Conservation (phyloP, 2,888 invertebrate species). For the Cantharis lateralis region DNA sequence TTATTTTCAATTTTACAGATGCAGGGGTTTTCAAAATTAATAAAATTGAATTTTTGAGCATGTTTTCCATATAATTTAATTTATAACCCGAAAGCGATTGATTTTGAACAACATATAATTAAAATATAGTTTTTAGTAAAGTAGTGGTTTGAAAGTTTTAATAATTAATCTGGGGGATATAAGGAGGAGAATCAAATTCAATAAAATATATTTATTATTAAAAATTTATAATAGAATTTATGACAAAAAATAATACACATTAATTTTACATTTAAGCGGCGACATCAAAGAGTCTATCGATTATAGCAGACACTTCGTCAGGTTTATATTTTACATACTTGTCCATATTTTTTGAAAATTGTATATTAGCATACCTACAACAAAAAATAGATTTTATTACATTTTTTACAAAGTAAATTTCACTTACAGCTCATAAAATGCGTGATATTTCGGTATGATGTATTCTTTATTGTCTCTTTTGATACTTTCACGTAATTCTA, state of each 20-base stretch:
- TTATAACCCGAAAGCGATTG: too few species aligned
- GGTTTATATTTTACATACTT: constrained; percentile 93
- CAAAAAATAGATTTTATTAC: not conserved
- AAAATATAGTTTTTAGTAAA: too few species aligned
- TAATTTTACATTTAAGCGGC: constrained; percentile 63
- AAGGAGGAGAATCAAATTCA: not conserved
- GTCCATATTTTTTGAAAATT: constrained; percentile 90
- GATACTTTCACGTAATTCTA: constrained; percentile 83
- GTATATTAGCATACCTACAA: constrained; percentile 69
- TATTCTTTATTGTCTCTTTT: constrained; percentile 90
- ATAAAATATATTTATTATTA: not conserved
- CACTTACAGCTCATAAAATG: constrained; percentile 73
- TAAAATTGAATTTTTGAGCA: too few species aligned
- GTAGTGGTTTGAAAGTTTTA: too few species aligned
- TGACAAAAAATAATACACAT: not conserved
- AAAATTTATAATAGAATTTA: not conserved
- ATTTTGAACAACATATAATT: too few species aligned
- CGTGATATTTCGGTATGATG: constrained; percentile 82
- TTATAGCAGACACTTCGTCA: constrained; percentile 78
- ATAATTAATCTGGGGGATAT: too few species aligned
- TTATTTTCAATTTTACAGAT: too few species aligned
- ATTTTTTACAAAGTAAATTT: not conserved
- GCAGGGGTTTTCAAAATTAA: too few species aligned
- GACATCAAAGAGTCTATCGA: constrained; percentile 93
- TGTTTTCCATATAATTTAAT: too few species aligned